Evolutionary conservation across 2,888 invertebrate genomes (phyloP).

Genomic region (Latrodectus elegans): DNA sequence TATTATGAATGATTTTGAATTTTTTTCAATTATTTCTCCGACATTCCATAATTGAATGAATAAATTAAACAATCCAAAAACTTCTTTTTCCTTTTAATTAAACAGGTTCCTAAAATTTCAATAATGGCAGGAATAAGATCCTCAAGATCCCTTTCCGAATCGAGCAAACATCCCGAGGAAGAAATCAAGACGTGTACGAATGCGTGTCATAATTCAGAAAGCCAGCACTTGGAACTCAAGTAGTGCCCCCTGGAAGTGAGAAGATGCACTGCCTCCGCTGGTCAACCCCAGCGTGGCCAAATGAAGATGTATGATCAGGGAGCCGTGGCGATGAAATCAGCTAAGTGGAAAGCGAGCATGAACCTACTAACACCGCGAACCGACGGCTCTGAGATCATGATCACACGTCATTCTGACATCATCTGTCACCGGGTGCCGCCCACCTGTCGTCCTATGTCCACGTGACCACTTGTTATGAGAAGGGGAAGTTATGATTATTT

Average conservation of each 20-base stretch:
- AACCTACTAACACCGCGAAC: conserved; percentile 7
- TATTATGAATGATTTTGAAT: no score
- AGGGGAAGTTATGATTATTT: neutral
- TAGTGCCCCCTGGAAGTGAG: neutral
- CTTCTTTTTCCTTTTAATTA: no score
- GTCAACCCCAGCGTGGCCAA: conserved; percentile 13
- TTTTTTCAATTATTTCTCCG: no score
- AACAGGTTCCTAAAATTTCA: no score
- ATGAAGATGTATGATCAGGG: conserved; percentile 49
- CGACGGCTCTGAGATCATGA: conserved; percentile 38
- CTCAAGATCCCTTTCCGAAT: no score
- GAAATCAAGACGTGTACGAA: no score
- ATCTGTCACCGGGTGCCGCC: conserved; percentile 33
- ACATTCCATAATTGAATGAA: no score
- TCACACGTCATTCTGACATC: conserved; percentile 41
- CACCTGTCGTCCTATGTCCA: conserved; percentile 37
- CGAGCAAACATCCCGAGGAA: no score
- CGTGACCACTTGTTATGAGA: conserved; percentile 23
- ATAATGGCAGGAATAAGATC: no score
- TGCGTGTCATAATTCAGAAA: no score
- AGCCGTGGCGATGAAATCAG: conserved; percentile 52
- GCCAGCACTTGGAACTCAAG: no score
- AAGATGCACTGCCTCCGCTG: neutral
- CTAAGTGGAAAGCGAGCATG: conserved; percentile 43
- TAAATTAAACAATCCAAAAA: no score